Base-by-base conservation (phyloP, 2,797 vertebrate genomes). In the Sebastes alutus region DNA sequence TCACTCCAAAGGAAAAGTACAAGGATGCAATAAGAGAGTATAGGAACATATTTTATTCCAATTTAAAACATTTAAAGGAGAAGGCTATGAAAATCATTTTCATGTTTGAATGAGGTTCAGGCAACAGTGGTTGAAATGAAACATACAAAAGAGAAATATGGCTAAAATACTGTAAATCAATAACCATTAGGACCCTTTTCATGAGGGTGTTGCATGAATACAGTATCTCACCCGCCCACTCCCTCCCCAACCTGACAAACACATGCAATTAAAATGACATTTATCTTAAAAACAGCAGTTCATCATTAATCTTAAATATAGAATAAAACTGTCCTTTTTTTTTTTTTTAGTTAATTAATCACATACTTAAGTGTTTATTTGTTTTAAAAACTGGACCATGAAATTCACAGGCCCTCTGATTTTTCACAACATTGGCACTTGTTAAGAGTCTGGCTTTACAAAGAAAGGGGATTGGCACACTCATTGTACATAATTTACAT, bases 71-170 rank as follows among this genome's bases (percentile, higher is more conserved):
- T 94, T 94, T 97, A 96, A 96, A 97, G 96, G 97, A 98, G 96
- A 97, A 98, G 97, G 97, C 96, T 98, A 99, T 97, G 97, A 98
- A 99, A 99, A 97, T 97, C 94, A 92, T 96, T 97, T 97, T 96
- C 96, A 97, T 96, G 95, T 96, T 95, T 96, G 95, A 96, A 96
- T 96, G 96, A 96, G 95, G 94, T 96, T 95, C 95, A 96, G 96
- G 96, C 96, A 97, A 96, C 95, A 96, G 94, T 96, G 96, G 95
- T 95, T 96, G 95, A 96, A 96, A 96, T 96, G 93, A 95, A 96
- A 96, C 90, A 92, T 94, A 95, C 87, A 94, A 96, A 92, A 95
- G 87, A 96, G 92, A 94, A 94, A 94, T 90, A 96, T 95, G 95
- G 95, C 94, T 94, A 95, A 95, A 95, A 96, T 95, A 96, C 93